phyloP scores from a whole-genome alignment of 2,797 vertebrate species.

The Pipistrellus pipistrellus region DNA sequence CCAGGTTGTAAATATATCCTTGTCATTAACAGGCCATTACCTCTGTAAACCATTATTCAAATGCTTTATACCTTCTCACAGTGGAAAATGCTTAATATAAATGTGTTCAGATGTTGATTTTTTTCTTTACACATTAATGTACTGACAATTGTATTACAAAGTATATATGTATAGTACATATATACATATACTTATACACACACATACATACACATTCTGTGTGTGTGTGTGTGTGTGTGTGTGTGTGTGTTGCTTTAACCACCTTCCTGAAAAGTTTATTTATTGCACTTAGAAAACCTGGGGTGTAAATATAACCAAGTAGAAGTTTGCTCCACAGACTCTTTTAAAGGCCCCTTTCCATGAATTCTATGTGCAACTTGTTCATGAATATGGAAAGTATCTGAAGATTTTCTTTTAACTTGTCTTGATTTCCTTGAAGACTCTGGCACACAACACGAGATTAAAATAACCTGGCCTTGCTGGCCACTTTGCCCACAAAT shows the following conservation, averaged over 20 bases:
- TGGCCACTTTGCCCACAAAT: constrained; percentile 69
- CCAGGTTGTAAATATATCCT: background rate
- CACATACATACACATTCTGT: background rate
- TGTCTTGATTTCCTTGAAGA: constrained; percentile 82
- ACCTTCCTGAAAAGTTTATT: constrained; percentile 56
- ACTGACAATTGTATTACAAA: background rate
- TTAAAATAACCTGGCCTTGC: constrained; percentile 77
- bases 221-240: background rate
- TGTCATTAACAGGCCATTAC: background rate
- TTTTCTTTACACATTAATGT: background rate
- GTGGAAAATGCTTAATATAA: background rate
- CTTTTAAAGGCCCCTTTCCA: constrained; percentile 55
- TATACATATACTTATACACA: background rate
- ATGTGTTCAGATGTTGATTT: background rate
- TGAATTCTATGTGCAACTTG: constrained; percentile 70
- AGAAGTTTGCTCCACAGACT: constrained; percentile 44
- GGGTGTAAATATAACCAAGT: constrained; percentile 56
- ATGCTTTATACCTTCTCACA: background rate
- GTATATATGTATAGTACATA: background rate
- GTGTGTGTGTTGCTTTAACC: background rate
- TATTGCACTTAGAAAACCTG: constrained; percentile 57
- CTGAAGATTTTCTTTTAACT: constrained; percentile 75
- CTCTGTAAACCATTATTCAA: background rate
- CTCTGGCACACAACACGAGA: constrained; percentile 66
- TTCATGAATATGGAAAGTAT: constrained; percentile 76